Evolutionary conservation across 2,888 invertebrate species (phyloP).

Genomic region (Drosophila emarginata): DNA sequence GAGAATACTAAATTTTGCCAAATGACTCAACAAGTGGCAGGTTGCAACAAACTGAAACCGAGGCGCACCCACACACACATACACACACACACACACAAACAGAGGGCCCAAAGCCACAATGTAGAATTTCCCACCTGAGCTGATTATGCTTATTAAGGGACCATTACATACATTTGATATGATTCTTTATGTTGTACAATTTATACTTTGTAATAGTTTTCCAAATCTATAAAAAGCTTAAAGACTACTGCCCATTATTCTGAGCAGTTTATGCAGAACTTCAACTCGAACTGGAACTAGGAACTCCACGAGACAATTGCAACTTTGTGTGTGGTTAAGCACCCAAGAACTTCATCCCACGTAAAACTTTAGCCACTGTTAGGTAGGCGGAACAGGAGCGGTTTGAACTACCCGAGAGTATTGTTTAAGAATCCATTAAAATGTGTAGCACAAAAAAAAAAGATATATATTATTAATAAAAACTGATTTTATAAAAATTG

Average conservation of each 20-base stretch:
- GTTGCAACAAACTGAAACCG: conserved; percentile 29
- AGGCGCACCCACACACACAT: conserved; percentile 32
- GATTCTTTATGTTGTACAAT: not conserved
- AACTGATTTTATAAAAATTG: no score
- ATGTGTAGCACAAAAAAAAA: no score
- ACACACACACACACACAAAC: no score
- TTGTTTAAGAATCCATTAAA: no score
- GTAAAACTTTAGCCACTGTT: conserved; percentile 29
- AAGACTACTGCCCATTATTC: not conserved
- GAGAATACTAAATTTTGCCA: conserved; percentile 58
- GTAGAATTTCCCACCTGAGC: conserved; percentile 34
- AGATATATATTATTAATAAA: no score
- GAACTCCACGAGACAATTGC: conserved; percentile 45
- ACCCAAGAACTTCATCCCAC: conserved; percentile 27
- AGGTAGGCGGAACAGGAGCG: not conserved
- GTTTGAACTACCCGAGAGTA: not conserved
- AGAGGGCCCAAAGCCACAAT: not conserved
- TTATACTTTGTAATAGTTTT: not conserved
- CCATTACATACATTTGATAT: no score
- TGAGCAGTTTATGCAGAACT: conserved; percentile 21
- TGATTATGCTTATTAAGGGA: conserved; percentile 47
- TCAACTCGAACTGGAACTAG: conserved; percentile 36
- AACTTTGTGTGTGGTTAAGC: conserved; percentile 47
- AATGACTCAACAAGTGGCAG: conserved; percentile 75
- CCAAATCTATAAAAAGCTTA: not conserved